These are phyloP conservation scores for Sorex maritimensis DNA, from an alignment of 2,797 vertebrate genomes.

Conservation along the genomic window DNA sequence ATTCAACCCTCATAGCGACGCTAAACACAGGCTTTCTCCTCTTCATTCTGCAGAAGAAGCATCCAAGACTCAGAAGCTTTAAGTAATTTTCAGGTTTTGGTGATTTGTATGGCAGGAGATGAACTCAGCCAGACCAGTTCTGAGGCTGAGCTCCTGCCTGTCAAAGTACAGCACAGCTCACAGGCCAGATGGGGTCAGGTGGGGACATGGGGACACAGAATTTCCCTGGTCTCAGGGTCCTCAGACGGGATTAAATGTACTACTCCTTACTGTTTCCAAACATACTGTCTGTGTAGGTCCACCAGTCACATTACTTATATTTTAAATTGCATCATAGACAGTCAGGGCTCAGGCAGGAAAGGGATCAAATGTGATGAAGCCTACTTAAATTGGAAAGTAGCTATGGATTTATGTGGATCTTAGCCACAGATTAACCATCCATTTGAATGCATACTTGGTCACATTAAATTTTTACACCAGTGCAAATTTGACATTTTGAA, in stretches of 20 bases:
- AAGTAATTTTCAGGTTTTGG: neutral
- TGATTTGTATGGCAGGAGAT: neutral
- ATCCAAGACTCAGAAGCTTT: neutral
- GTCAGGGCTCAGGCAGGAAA: neutral
- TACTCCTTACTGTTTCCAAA: neutral
- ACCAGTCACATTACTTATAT: neutral
- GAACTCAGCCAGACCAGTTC: neutral
- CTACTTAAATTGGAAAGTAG: neutral
- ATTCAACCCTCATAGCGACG: neutral
- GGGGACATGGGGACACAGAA: neutral
- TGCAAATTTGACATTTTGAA: neutral
- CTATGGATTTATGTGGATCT: neutral
- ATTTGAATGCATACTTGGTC: neutral
- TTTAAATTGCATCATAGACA: neutral
- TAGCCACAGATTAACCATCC: neutral
- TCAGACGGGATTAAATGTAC: neutral
- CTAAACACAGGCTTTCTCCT: neutral
- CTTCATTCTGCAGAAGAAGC: neutral
- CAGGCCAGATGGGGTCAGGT: rapidly evolving
- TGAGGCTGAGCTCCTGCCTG: neutral
- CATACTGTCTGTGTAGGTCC: neutral
- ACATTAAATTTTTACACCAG: neutral
- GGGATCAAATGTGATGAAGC: neutral
- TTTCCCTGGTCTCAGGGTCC: neutral
- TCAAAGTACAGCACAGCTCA: neutral